Conservation (phyloP, 2,797 vertebrate species). For the Fundulus diaphanus region DNA sequence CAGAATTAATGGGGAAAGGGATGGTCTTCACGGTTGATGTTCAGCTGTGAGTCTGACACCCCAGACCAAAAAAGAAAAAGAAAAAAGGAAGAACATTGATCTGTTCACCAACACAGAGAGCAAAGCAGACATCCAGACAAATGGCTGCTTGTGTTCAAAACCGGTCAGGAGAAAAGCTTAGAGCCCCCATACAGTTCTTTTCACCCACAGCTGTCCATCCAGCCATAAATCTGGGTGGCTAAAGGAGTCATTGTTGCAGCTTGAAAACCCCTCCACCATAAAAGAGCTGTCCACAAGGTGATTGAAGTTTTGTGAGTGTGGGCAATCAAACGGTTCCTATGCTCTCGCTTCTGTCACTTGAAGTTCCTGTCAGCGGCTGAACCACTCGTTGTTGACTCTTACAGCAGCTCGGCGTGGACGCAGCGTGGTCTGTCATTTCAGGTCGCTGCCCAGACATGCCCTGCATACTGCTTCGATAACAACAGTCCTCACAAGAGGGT, state of each 20-base stretch:
- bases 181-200: conserved; percentile 58
- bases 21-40: conserved; percentile 37
- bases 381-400: not conserved
- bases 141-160: conserved; percentile 46
- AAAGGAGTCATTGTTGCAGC: conserved; percentile 26
- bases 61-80: conserved; percentile 33
- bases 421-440: conserved; percentile 5
- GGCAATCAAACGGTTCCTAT: not conserved
- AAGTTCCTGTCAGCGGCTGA: conserved; percentile 3
- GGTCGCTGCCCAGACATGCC: not conserved
- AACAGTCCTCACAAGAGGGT: not conserved
- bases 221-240: conserved; percentile 38
- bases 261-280: conserved; percentile 33
- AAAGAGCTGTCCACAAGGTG: conserved; percentile 19
- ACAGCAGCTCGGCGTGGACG: conserved; percentile 1
- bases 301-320: conserved; percentile 9
- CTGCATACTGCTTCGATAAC: not conserved
- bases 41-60: conserved; percentile 39
- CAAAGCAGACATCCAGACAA: conserved; percentile 48
- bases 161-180: conserved; percentile 38
- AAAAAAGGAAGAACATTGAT: conserved; percentile 43
- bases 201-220: conserved; percentile 43
- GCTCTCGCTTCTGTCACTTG: conserved; percentile 5
- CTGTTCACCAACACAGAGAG: conserved; percentile 48
- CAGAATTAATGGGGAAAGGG: conserved; percentile 8